phyloP scores from a whole-genome alignment of 2,797 vertebrate genomes.

The Myotis vivesi region DNA sequence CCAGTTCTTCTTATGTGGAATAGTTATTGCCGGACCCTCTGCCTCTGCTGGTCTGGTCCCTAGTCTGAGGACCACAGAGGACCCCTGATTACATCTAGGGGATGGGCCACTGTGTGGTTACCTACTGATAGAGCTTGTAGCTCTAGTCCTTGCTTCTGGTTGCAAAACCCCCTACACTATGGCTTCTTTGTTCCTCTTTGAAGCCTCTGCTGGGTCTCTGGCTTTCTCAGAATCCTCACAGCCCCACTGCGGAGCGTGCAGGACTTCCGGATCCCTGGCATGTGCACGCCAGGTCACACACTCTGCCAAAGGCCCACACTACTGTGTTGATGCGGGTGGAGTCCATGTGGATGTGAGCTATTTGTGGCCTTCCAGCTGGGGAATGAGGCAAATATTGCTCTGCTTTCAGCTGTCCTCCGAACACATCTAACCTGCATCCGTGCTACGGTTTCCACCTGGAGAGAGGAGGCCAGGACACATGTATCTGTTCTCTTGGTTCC shows the following conservation, averaged over 20 bases:
- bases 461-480: background rate
- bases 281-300: accelerated
- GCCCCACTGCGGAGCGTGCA: no score
- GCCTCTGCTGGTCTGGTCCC: background rate
- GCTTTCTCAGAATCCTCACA: background rate
- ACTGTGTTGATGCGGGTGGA: background rate
- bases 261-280: background rate
- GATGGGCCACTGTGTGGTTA: background rate
- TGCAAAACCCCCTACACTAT: background rate
- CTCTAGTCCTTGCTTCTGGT: background rate
- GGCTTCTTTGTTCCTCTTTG: background rate
- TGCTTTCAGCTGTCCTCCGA: background rate
- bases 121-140: background rate
- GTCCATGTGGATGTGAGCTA: background rate
- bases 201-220: background rate
- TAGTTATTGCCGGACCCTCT: accelerated
- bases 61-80: background rate
- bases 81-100: background rate
- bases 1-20: accelerated
- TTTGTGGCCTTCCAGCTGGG: background rate
- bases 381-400: background rate
- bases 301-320: background rate
- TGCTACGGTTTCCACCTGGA: background rate
- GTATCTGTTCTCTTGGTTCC: background rate
- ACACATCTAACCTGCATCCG: background rate